Conservation (phyloP, 1,140 invertebrate species). For the Bathynomus jamesi region DNA sequence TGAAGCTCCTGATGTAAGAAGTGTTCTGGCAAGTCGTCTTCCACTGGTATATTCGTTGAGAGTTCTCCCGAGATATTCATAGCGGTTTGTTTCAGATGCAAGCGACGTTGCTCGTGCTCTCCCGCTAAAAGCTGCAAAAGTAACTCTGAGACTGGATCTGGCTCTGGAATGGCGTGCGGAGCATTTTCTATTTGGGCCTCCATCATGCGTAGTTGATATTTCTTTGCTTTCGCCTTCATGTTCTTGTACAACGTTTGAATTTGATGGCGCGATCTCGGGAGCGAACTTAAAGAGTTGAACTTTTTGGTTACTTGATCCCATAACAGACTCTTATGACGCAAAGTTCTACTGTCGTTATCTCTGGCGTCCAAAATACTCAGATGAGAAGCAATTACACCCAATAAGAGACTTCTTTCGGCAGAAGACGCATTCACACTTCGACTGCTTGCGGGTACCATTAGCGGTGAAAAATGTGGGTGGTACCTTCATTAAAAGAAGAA, state of each 20-base stretch:
- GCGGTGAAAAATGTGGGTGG: background rate
- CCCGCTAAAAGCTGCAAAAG: slow-evolving; percentile 4
- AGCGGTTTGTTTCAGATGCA: slow-evolving; percentile 1
- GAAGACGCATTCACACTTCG: slow-evolving; percentile 14
- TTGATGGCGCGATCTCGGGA: background rate
- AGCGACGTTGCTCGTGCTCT: slow-evolving; percentile 3
- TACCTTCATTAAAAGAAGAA: no score
- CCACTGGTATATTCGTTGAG: background rate
- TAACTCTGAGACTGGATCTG: slow-evolving; percentile 8
- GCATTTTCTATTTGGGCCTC: background rate
- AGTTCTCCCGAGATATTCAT: background rate
- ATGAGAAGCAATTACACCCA: background rate
- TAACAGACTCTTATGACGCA: slow-evolving; percentile 9
- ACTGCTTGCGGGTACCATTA: background rate
- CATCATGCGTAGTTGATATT: slow-evolving; percentile 5
- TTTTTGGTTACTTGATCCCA: slow-evolving; percentile 12
- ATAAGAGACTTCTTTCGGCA: slow-evolving; percentile 3
- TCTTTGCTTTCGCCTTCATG: slow-evolving; percentile 17
- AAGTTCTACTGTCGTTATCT: slow-evolving; percentile 9
- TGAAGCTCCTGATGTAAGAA: background rate
- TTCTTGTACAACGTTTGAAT: slow-evolving; percentile 17
- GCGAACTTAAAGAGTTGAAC: background rate
- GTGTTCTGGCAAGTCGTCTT: background rate
- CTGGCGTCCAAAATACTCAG: slow-evolving; percentile 9
- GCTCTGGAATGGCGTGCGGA: background rate